Base-by-base conservation (phyloP, 2,797 vertebrate genomes). In the Premnoplex brunnescens region DNA sequence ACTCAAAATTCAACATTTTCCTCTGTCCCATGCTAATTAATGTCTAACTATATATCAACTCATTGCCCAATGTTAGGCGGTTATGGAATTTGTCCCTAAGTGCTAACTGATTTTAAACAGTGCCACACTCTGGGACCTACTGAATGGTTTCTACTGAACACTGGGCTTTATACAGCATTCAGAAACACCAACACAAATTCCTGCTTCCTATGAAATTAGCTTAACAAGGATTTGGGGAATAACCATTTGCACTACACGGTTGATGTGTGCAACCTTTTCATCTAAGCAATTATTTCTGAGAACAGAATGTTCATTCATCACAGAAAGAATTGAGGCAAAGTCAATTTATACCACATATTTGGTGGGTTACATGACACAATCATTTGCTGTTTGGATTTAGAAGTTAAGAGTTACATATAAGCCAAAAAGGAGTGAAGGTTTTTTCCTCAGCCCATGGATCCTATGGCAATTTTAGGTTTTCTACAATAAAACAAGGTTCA, bases 221-320 rank as follows among this genome's bases (percentile, higher is more conserved):
- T 96, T 96, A 95, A 95, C 75, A 85, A 95, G 93, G 83, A 89
- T 88, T 89, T 78, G 80, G 90, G 92, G 94, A 92, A 52, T n/a
- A 90, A 80, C 63, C n/a, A 37, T 88, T 87, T 92, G 80, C 72
- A 85, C 72, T 89, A 58, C 37, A 51, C 5, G 24, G 75, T 8
- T 69, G 68, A 92, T 73, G 85, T 93, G 63, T 92, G 82, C 7
- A 52, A 83, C 95, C 88, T 96, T 96, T 95, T 89, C 75, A 95
- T 97, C 88, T 92, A 81, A 89, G 96, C 88, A 93, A 94, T 97
- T 97, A 96, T 94, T 96, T 92, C 41, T 88, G 94, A 94, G 86
- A 96, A 97, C 97, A 98, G 92, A 97, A 94, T 11, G 6, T 88
- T 94, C 96, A 97, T 98, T 98, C 97, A 96, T 93, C 54, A 76